A percentile compares a stretch with the other conserved stretches of the same genome.
These are phyloP conservation scores for Labeo rohita DNA, from an alignment of 2,113 vertebrate genomes.

Conservation along the genomic window DNA sequence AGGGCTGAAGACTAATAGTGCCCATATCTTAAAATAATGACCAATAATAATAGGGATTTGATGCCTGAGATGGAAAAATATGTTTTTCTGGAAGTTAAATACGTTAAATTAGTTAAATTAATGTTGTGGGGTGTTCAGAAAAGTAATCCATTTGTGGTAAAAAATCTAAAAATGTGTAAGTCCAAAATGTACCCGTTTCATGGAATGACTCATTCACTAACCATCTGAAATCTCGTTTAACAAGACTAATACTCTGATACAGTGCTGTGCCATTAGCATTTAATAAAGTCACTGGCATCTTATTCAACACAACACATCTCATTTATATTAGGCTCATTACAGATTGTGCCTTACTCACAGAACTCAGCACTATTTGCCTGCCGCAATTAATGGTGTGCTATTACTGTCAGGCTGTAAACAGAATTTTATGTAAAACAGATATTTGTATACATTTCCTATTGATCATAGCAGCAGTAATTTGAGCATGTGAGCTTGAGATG, in stretches of 20 bases:
- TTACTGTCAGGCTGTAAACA: neutral
- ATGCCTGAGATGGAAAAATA: no score
- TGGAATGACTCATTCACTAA: no score
- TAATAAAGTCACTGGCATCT: neutral
- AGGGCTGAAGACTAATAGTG: no score
- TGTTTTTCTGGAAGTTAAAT: no score
- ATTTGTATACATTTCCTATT: neutral
- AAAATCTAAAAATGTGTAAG: no score
- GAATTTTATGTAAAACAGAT: neutral
- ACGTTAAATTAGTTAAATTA: no score
- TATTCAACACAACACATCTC: neutral
- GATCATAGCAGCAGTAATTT: neutral
- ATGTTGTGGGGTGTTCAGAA: no score
- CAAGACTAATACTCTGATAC: neutral
- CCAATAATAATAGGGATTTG: no score
- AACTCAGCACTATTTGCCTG: neutral
- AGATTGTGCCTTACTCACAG: neutral
- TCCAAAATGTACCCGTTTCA: no score
- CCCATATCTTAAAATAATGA: no score
- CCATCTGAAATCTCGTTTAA: neutral
- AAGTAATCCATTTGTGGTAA: no score
- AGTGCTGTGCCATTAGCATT: neutral
- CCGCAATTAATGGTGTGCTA: neutral
- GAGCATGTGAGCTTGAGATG: neutral
- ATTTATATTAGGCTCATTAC: neutral